phyloP scores from a whole-genome alignment of 2,797 vertebrate species.

The Tapera naevia region DNA sequence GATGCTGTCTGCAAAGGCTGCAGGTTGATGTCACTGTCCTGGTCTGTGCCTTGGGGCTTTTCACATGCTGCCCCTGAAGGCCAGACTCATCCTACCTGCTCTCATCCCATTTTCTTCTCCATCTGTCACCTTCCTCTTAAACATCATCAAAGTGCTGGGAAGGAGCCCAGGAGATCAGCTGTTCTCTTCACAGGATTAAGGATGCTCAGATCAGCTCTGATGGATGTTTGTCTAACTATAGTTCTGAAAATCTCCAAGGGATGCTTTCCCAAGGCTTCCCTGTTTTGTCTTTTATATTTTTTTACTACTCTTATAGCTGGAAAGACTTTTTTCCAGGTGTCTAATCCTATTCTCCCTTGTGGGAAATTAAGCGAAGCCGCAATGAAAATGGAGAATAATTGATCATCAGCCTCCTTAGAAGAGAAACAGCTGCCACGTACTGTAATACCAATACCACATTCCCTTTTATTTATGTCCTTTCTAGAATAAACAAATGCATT shows the following conservation, averaged over 20 bases:
- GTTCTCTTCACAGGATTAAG: background rate
- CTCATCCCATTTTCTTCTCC: background rate
- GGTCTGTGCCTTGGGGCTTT: background rate
- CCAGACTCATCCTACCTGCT: background rate
- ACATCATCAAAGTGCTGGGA: background rate
- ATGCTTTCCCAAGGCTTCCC: background rate
- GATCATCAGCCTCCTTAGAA: background rate
- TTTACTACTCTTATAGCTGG: background rate
- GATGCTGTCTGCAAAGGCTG: background rate
- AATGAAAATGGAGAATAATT: conserved; percentile 11
- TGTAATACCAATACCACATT: background rate
- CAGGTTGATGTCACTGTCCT: background rate
- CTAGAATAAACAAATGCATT: background rate
- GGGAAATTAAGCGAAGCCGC: background rate
- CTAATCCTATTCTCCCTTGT: background rate
- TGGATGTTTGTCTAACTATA: conserved; percentile 36
- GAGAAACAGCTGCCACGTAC: background rate
- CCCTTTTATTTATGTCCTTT: background rate
- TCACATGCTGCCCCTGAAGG: background rate
- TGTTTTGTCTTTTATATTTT: background rate
- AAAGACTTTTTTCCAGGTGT: background rate
- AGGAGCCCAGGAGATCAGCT: background rate
- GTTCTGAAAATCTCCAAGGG: background rate
- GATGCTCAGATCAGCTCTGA: background rate
- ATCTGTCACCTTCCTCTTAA: background rate